phyloP scores from a whole-genome alignment of 1,140 invertebrate genomes.

The Nylanderia fulva region DNA sequence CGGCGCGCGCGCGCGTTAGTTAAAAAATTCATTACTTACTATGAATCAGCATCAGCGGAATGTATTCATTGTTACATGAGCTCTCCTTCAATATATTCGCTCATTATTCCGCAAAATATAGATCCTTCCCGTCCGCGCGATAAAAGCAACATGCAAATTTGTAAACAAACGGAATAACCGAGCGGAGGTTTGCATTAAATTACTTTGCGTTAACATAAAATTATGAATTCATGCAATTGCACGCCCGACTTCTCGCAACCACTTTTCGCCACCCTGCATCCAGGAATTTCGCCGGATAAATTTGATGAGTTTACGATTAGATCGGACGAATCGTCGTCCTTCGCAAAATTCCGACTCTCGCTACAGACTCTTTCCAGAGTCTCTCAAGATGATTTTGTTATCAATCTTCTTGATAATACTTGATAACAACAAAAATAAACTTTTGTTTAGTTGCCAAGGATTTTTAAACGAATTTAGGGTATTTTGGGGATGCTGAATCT shows the following conservation, averaged over 20 bases:
- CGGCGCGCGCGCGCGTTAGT: too few species aligned
- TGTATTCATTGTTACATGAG: conserved; percentile 7
- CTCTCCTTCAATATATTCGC: conserved; percentile 23
- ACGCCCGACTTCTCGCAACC: neutral
- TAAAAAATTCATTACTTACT: conserved; percentile 23
- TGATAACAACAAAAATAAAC: too few species aligned
- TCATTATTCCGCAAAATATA: conserved; percentile 13
- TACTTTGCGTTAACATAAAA: conserved; percentile 37
- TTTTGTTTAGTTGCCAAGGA: too few species aligned
- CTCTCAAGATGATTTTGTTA: too few species aligned
- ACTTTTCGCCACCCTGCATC: too few species aligned
- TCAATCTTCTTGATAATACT: too few species aligned
- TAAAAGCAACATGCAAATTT: conserved; percentile 44
- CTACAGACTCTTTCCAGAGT: too few species aligned
- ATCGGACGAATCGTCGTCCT: neutral
- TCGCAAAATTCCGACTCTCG: neutral
- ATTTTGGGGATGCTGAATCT: too few species aligned
- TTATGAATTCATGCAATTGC: conserved; percentile 27
- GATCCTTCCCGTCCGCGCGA: neutral
- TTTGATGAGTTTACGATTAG: neutral
- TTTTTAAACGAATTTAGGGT: too few species aligned
- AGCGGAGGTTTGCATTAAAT: conserved; percentile 25
- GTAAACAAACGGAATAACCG: conserved; percentile 52
- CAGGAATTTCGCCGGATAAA: neutral
- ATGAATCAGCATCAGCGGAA: neutral